Base-by-base conservation (phyloP, 2,888 invertebrate species). In the Malacosoma neustria region DNA sequence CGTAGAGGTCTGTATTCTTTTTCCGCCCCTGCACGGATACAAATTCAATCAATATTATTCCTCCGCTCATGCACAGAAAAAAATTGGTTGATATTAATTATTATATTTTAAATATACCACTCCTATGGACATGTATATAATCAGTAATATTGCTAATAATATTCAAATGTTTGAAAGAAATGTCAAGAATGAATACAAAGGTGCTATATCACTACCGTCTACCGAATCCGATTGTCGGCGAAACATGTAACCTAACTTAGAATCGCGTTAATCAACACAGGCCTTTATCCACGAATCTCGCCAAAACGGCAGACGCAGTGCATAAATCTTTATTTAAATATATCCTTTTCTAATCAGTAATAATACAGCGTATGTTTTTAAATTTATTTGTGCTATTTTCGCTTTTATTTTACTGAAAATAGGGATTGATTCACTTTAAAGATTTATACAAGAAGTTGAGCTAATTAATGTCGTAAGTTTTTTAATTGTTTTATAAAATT, bases 301-400 rank as follows among this genome's bases (percentile, higher is more conserved):
- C 82, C 80, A 77, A 82, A 81, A 81, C 67, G 67, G 76, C 82
- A 82, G 84, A 81, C 82, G 73, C 73, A 72, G 72, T 72, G 72
- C 82, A 82, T 85, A 85, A 85, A 84, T 84, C 82, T 79, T 80
- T 81, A 82, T 85, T 85, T 81, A 82, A 82, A 84, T 84, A 80
- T 84, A 80, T 74, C 69, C 61, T 62, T 55, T 45, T 45, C 41
- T 42, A 43, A 43, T 41, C 38, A 44, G 45, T 42, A 40, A 36
- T 51, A 47, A 50, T 44, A 37, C 36, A 58, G 42, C 63, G 38
- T 67, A 70, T 34, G 41, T 45, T 7, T 9, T 22, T 22, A 9
- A 22, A 9, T 22, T 22, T 7, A 7, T 22, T 22, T 7, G 9
- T 22, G 9, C 7, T 9, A 22, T 22, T 2, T 22, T 7, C 22